Conservation (phyloP, 2,888 invertebrate genomes). For the Trissoscelio sp. region DNA sequence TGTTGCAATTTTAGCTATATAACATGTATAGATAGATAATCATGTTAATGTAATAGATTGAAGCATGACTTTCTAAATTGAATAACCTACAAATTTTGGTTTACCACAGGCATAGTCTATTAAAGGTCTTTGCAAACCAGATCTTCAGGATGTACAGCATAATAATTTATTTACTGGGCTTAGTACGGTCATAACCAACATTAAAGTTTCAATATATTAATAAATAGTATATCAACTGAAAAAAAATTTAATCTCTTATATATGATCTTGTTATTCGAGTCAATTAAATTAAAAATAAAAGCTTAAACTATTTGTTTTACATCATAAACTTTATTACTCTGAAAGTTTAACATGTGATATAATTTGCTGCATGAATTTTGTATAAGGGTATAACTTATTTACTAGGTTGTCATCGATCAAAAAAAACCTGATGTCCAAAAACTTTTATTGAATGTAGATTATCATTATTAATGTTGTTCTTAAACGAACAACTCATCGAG, state of each 20-base stretch:
- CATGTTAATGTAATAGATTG: conserved; percentile 20
- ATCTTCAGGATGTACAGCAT: conserved; percentile 1
- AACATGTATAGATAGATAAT: conserved; percentile 4
- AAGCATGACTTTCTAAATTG: conserved; percentile 29
- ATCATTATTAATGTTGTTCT: conserved; percentile 16
- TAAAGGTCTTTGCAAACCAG: conserved; percentile 19
- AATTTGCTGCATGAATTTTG: background rate
- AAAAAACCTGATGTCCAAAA: background rate
- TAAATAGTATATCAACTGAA: conserved; percentile 6
- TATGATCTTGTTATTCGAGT: background rate
- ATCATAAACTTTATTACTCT: no score
- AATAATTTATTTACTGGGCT: conserved; percentile 16
- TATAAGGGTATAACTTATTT: background rate
- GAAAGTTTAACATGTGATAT: background rate
- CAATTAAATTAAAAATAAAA: background rate
- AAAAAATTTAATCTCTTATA: background rate
- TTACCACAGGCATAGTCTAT: conserved; percentile 14
- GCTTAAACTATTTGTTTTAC: background rate
- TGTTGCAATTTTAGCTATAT: background rate
- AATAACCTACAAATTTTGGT: conserved; percentile 33
- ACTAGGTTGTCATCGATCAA: background rate
- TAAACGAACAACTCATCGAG: background rate
- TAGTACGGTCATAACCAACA: conserved; percentile 3
- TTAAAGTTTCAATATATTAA: conserved; percentile 8
- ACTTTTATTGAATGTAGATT: conserved; percentile 5